A percentile compares a stretch with the other conserved stretches of the same genome.
Evolutionary conservation across 2,113 vertebrate species (phyloP).

Genomic region (Equus quagga): DNA sequence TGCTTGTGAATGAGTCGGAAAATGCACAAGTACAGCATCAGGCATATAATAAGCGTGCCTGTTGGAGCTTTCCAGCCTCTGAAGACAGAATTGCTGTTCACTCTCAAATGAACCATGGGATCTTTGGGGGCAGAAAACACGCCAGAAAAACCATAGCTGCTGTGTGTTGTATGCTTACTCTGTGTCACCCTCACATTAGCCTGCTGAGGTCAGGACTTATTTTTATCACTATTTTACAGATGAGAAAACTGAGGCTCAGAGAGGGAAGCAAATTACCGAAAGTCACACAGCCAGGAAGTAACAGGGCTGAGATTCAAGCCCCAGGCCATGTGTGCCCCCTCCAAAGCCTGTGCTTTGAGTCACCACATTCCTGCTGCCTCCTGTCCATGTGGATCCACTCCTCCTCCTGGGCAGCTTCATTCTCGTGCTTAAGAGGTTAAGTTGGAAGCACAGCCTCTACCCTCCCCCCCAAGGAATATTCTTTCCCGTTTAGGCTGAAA

Average conservation of each 20-base stretch:
- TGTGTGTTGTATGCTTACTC: fast-evolving
- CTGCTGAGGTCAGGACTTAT: not conserved
- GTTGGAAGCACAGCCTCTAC: not conserved
- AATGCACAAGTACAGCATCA: not conserved
- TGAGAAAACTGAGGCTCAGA: not conserved
- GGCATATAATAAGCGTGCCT: fast-evolving
- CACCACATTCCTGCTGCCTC: not conserved
- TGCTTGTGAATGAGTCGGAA: not conserved
- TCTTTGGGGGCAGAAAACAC: not conserved
- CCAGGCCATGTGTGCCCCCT: not conserved
- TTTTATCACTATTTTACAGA: not conserved
- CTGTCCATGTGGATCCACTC: not conserved
- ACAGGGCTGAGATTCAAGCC: not conserved
- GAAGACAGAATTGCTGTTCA: not conserved
- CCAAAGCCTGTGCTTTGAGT: not conserved
- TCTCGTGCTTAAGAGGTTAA: conserved; percentile 46
- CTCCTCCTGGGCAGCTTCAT: not conserved
- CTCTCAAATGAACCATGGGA: not conserved
- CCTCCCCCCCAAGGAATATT: not conserved
- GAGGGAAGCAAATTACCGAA: not conserved
- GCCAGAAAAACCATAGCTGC: not conserved
- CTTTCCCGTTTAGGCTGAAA: conserved; percentile 69
- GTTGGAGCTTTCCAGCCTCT: not conserved
- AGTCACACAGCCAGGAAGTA: not conserved
- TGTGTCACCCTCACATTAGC: not conserved